Evolutionary conservation across 2,888 invertebrate species (phyloP), one percentile per base, ranked within the genome.

Genomic region (Julus scanicus): DNA sequence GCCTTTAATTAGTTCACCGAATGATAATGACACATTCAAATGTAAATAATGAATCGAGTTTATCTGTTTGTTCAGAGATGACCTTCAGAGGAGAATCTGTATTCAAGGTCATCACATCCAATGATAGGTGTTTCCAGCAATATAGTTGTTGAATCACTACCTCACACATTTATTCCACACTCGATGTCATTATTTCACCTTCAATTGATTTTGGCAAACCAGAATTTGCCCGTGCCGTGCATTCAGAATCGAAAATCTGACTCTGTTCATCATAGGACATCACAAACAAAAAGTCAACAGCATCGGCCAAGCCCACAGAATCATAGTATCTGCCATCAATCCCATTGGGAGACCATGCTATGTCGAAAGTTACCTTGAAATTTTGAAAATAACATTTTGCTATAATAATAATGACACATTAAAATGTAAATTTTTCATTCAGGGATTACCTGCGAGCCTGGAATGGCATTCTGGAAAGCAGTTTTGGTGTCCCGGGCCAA

Each of bases 191-290:
- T 39, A 86, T 49, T 5, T 71, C 44, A 48, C 86, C 87, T 44
- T 71, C 29, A 49, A 40, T 5, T 49, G 87, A 20, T 20, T 20
- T 88, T 83, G 29, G 15, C 17, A 49, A 40, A 15, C 37, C 29
- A 37, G 71, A 57, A 37, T 86, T 85, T n/a, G 29, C 89, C 89
- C 90, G 88, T 13, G 90, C 90, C 40, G 87, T 88, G 63, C 90
- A 89, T 39, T 88, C 88, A 15, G 89, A 88, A 44, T 89, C 89
- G 83, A 89, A 89, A 8, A 92, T 92, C 90, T 92, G 92, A 89
- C 92, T 92, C 89, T 92, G 91, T 89, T 92, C 91, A 90, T 92
- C 92, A 89, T 92, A 93, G 0, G 92, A 90, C 92, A 92, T 92
- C 11, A 93, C 91, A 90, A 92, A 92, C 53, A 92, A 90, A 88